These are phyloP conservation scores for Eulemur albifrons DNA, from an alignment of 2,797 vertebrate species.

Conservation along the genomic window DNA sequence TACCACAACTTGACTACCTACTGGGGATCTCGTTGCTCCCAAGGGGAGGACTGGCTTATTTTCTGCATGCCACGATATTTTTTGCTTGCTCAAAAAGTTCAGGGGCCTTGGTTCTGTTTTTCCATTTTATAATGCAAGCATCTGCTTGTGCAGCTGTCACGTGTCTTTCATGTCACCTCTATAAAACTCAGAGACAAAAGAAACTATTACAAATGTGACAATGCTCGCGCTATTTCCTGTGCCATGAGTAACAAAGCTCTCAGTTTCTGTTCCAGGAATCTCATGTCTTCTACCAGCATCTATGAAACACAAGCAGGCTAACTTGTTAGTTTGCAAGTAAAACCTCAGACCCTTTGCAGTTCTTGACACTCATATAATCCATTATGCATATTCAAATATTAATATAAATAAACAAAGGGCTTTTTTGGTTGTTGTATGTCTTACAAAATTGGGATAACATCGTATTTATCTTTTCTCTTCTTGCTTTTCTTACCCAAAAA, in stretches of 20 bases:
- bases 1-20: neutral
- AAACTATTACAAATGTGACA: neutral
- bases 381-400: neutral
- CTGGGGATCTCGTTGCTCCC: neutral
- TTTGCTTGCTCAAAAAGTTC: neutral
- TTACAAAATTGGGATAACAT: neutral
- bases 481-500: neutral
- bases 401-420: neutral
- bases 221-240: neutral
- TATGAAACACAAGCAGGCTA: neutral
- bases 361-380: neutral
- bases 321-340: neutral
- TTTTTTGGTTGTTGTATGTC: neutral
- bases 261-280: neutral
- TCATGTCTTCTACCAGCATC: neutral
- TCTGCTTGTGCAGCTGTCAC: neutral
- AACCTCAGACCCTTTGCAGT: neutral
- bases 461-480: neutral
- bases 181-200: neutral
- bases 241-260: neutral
- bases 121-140: neutral
- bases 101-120: neutral
- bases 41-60: neutral
- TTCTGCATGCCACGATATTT: neutral
- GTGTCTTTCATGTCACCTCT: neutral